These are phyloP conservation scores for Cossypha heuglini DNA, from an alignment of 2,797 vertebrate species.

Conservation along the genomic window DNA sequence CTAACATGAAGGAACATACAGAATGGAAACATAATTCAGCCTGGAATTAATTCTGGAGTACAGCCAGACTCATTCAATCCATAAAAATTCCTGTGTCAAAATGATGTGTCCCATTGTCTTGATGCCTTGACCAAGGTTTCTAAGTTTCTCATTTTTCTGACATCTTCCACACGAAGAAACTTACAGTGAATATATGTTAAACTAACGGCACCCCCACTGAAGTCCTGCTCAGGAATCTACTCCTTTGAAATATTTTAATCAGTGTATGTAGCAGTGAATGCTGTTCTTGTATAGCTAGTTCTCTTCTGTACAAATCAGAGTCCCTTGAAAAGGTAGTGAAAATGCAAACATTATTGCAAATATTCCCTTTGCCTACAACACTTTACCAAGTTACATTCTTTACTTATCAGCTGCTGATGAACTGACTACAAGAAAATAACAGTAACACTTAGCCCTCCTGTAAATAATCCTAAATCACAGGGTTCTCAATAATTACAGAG, in stretches of 20 bases:
- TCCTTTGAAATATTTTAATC: background rate
- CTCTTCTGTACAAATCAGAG: background rate
- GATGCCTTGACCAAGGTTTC: conserved; percentile 45
- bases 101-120: conserved; percentile 41
- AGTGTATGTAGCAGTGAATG: background rate
- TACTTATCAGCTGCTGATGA: background rate
- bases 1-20: conserved; percentile 29
- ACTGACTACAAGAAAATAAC: background rate
- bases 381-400: background rate
- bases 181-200: background rate
- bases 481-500: background rate
- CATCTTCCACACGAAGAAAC: background rate
- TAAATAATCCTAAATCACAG: background rate
- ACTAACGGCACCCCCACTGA: background rate
- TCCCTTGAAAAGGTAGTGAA: background rate
- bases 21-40: conserved; percentile 10
- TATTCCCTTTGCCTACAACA: background rate
- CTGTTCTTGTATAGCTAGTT: background rate
- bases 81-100: conserved; percentile 62
- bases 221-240: background rate
- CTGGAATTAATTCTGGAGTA: conserved; percentile 50
- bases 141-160: conserved; percentile 3
- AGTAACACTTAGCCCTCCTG: background rate
- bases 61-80: conserved; percentile 26
- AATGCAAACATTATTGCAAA: background rate